Evolutionary conservation across 2,113 vertebrate genomes (phyloP).

Genomic region (Leucopsar rothschildi): DNA sequence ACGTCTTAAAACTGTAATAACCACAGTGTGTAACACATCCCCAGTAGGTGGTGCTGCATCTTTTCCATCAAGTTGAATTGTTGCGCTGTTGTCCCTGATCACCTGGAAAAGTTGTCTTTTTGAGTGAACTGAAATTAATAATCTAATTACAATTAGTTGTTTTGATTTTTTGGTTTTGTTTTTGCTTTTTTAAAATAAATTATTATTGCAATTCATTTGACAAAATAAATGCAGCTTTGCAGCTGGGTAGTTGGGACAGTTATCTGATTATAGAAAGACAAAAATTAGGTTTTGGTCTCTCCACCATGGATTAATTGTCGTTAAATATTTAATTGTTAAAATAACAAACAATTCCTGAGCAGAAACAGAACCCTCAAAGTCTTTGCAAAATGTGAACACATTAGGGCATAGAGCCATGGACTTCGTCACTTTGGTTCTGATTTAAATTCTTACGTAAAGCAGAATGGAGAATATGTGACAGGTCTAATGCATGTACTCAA

Average conservation of each 20-base stretch:
- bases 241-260: not conserved
- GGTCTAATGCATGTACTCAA: not conserved
- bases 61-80: not conserved
- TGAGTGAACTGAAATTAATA: not conserved
- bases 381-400: not conserved
- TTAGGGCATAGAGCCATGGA: not conserved
- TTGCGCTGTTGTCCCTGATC: not conserved
- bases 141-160: not conserved
- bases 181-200: not conserved
- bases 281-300: not conserved
- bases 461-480: not conserved
- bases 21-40: not conserved
- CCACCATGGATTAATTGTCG: not conserved
- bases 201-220: not conserved
- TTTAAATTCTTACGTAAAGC: not conserved
- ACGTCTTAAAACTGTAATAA: not conserved
- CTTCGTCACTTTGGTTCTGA: not conserved
- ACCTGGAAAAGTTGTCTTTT: not conserved
- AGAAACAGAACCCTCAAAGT: not conserved
- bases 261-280: not conserved
- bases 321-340: not conserved
- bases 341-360: not conserved
- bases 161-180: not conserved
- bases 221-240: not conserved
- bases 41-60: constrained; percentile 59